Base-by-base conservation (phyloP, 2,888 invertebrate genomes). In the Pseudococcus longispinus region DNA sequence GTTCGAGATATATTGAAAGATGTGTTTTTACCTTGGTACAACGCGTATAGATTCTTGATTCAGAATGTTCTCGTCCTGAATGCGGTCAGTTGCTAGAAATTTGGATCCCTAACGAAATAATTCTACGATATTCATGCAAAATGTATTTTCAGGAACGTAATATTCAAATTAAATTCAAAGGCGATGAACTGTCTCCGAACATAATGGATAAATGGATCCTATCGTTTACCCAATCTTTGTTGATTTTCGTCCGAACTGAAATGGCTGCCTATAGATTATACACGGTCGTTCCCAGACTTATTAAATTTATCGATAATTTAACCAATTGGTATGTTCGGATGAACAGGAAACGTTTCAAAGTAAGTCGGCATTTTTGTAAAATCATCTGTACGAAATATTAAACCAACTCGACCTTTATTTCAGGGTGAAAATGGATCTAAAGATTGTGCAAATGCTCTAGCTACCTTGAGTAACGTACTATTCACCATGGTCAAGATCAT, bases 271-370 rank as follows among this genome's bases (percentile, higher is more conserved):
- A 99, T 91, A 94, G 96, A 87, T 92, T 99, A 86, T 99, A 98
- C 90, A 98, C 98, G 0, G 99, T 99, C 13, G 95, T 98, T 13
- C 98, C 98, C 0, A 93, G 95, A 87, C 92, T 99, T 70, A 95
- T 98, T 0, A 97, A 98, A 90, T 99, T 97, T 91, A 97, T 99
- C 89, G 98, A 99, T 90, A 96, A 98, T 90, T 93, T 99, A 4
- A 99, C 99, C 42, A 99, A 99, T 91, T 98, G 98, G 98, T 99
- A 99, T 91, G 98, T 99, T 44, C 93, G 99, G 88, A 96, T 99
- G 94, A 99, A 99, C 91, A 93, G 99, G 87, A 96, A 95, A 89
- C 93, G 99, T 85, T 93, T 99, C 88, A 99, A 98, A 91, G 92
- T 90, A 88, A 88, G 88, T 51, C 18, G 15, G 42, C 46, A 20